Evolutionary conservation across 2,888 invertebrate species (phyloP), one percentile per base, ranked within the genome.

Genomic region (Serripes groenlandicus): DNA sequence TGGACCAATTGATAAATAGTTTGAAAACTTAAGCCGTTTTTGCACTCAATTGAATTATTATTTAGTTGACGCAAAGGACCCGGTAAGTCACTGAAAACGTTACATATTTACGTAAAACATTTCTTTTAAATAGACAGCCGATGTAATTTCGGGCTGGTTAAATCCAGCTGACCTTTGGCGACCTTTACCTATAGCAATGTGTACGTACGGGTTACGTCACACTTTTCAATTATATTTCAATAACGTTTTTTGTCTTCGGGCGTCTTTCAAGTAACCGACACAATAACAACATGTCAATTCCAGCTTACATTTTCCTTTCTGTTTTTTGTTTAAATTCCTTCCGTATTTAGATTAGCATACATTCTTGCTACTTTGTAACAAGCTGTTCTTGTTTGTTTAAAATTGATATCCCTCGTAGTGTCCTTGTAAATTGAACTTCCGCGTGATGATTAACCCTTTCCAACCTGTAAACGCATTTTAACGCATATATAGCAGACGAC

Each of bases 141-240:
- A 56, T 56, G 56, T 56, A 7, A 56, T 15, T 15, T 42, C 42
- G 7, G 7, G n/a, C n/a, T 3, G 23, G 23, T 56, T 56, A 2
- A 56, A 56, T 56, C 23, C 23, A 26, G 11, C 5, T 32, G 62
- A 62, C 62, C 62, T 62, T 62, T 62, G 30, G 9, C 35, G 21
- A 64, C 64, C 34, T 64, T 35, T 35, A n/a, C 64, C 64, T 1
- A 34, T 23, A 35, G 64, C 34, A 9, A 34, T 35, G n/a, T n/a
- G 64, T 32, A 3, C 5, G 23, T 26, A 56, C 21, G 3, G 5
- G 23, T 34, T 64, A 18, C 35, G 64, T 64, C 15, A 64, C 18
- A 21, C 18, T 23, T 35, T 64, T 64, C 64, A 64, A 64, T 64
- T 34, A 64, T 64, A 34, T 34, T 34, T 64, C 9, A n/a, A 64